Evolutionary conservation across 2,888 invertebrate genomes (phyloP).

Genomic region (Cecidostiba fungosa): DNA sequence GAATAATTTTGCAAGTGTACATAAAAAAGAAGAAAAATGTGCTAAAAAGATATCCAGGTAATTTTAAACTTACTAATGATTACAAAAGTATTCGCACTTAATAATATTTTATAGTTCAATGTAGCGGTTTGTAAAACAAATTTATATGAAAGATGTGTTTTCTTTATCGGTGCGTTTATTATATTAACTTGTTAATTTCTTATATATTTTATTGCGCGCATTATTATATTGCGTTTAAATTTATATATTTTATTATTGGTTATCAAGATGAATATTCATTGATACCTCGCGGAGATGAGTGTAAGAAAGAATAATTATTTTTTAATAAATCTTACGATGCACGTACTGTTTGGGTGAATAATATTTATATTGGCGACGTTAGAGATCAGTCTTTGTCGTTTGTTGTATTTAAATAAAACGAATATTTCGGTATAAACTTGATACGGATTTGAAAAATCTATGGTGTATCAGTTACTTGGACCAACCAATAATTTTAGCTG

Average conservation of each 20-base stretch:
- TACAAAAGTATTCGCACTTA: not conserved
- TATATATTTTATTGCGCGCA: constrained; percentile 40
- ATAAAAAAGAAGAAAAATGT: constrained; percentile 34
- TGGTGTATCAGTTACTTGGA: constrained; percentile 37
- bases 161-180: not conserved
- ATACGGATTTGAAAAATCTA: constrained; percentile 29
- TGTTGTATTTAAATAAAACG: constrained; percentile 22
- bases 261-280: not conserved
- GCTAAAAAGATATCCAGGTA: constrained; percentile 4
- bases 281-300: not conserved
- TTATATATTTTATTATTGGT: constrained; percentile 34
- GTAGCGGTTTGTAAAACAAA: not conserved
- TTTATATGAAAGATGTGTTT: not conserved
- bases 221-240: constrained; percentile 37
- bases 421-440: constrained; percentile 40
- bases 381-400: not conserved
- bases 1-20: constrained; percentile 25
- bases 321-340: constrained; percentile 39
- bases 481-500: constrained; percentile 59
- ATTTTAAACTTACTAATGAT: not conserved
- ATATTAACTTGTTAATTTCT: constrained; percentile 41
- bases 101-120: not conserved
- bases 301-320: constrained; percentile 36
- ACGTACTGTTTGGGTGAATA: constrained; percentile 23
- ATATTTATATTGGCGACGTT: constrained; percentile 12